Base-by-base conservation (phyloP, 2,888 invertebrate species). In the Parascotia fuliginaria region DNA sequence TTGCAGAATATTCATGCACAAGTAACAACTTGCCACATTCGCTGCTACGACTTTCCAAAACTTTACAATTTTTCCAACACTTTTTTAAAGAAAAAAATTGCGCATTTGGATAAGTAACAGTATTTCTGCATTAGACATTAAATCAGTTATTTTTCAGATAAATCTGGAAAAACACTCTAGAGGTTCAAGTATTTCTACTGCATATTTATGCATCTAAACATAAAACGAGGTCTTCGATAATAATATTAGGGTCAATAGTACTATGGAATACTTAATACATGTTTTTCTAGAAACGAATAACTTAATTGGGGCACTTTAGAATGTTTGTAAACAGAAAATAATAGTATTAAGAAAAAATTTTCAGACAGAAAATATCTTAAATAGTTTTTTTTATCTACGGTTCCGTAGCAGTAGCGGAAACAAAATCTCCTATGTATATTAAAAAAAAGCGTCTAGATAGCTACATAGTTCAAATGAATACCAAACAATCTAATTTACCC, bases 1-100 rank as follows among this genome's bases (percentile, higher is more conserved):
- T 70, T 70, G 51, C 59, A 53, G 68, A 79, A 73, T 76, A 78
- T 78, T 77, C 75, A 79, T 74, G 70, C 58, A 48, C 66, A 55
- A 52, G 56, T 60, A 52, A 53, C 56, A 63, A 61, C 61, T 67
- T 62, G 63, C 56, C 49, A 62, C 56, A 58, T 66, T 67, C 59
- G 37, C 32, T 12, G 16, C 11, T 44, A 31, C 51, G 53, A 66
- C 52, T 63, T 62, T 42, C 45, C 5, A 36, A 52, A 63, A 60
- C 44, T 61, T 50, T 28, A 7, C 27, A 48, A 34, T 22, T 38
- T n/a, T 14, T 36, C 38, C 16, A 7, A 36, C 13, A 24, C 7
- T 16, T 44, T 51, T 50, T 49, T 24, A 33, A 53, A 53, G 42
- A 41, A 28, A 42, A 19, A 55, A 55, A 32, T 53, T 59, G 48